Percentiles rank a stretch among this genome's conserved stretches.
Conservation (phyloP, 2,113 vertebrate genomes). For the Danio rerio region GRCz12tu NC_133193.1:46914001-46914500, state of each 20-base stretch:
- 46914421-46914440: not conserved
- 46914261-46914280: conserved; percentile 24
- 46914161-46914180: conserved; percentile 22
- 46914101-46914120: not conserved
- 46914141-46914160: conserved; percentile 26
- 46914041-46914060: conserved; percentile 7
- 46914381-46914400: conserved; percentile 51
- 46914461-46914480: not conserved
- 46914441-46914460: not conserved
- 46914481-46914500: not conserved
- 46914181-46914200: conserved; percentile 13
- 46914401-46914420: conserved; percentile 45
- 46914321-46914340: conserved; percentile 43
- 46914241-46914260: conserved; percentile 16
- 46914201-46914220: not conserved
- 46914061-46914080: conserved; percentile 44
- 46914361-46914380: conserved; percentile 43
- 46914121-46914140: conserved; percentile 24
- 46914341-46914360: conserved; percentile 39
- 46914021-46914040: conserved; percentile 4
- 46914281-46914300: conserved; percentile 33
- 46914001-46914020: conserved; percentile 23
- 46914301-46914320: conserved; percentile 40
- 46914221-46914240: not conserved
- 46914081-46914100: conserved; percentile 33